A percentile compares a stretch with the other conserved stretches of the same genome.
Conservation (phyloP, 53 echinoderm and acorn worm genomes). For the Henricia sp. region DNA sequence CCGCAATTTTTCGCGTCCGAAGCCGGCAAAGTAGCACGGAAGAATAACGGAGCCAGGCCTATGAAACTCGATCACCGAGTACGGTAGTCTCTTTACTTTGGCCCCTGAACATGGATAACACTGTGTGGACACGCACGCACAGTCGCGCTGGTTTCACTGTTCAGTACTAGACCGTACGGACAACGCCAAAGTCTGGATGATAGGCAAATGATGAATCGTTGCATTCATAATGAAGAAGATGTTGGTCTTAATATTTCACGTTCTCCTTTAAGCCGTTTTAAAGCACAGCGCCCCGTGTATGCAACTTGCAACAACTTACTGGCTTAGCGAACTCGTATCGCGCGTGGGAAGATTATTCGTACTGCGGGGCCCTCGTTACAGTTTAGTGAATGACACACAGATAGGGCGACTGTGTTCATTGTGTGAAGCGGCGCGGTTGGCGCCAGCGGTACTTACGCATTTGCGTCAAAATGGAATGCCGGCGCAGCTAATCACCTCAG, state of each 20-base stretch:
- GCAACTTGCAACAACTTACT: not conserved
- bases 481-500: constrained; percentile 84
- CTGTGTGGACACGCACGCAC: not conserved
- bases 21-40: constrained; percentile 17
- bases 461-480: constrained; percentile 87
- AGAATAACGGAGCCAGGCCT: constrained; percentile 45
- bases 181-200: not conserved
- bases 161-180: not conserved
- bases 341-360: constrained; percentile 18
- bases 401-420: constrained; percentile 80
- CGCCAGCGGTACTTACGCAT: constrained; percentile 92
- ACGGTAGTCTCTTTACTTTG: constrained; percentile 63
- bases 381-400: constrained; percentile 78
- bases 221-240: no score
- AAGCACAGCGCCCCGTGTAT: not conserved
- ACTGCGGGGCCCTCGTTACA: constrained; percentile 49
- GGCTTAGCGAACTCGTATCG: constrained; percentile 26
- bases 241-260: no score
- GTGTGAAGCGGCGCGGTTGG: constrained; percentile 83
- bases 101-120: constrained; percentile 71
- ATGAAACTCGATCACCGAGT: constrained; percentile 16
- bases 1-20: not conserved
- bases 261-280: no score
- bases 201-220: constrained; percentile 6
- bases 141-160: not conserved